phyloP scores from a whole-genome alignment of 1,140 invertebrate species.

The Pentalonia nigronervosa region DNA sequence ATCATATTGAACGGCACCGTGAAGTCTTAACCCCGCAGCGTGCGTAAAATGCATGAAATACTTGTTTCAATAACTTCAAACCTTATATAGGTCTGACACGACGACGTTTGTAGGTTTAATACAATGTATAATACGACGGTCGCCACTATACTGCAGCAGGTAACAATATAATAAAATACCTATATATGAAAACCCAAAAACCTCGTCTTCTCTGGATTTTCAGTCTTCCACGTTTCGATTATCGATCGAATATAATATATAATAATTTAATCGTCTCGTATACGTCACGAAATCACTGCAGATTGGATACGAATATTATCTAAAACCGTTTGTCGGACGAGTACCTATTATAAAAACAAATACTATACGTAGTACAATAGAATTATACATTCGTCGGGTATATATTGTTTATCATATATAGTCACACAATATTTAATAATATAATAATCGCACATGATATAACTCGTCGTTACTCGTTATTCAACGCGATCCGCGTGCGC shows the following conservation, averaged over 20 bases:
- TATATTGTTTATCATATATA: not conserved
- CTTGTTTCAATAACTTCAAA: conserved; percentile 23
- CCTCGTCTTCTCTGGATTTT: not conserved
- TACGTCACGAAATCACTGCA: not conserved
- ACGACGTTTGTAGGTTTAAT: not conserved
- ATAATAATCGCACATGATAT: not conserved
- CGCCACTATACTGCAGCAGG: not conserved
- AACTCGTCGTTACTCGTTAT: not conserved
- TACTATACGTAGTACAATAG: not conserved
- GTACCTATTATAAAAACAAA: not conserved
- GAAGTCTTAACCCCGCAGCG: conserved; percentile 11
- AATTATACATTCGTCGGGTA: not conserved
- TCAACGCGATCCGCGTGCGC: not conserved
- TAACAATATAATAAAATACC: not conserved
- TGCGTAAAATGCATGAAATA: conserved; percentile 35
- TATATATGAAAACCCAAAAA: not conserved
- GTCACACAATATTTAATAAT: not conserved
- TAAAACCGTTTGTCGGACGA: not conserved
- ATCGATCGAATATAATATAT: not conserved
- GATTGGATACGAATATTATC: not conserved
- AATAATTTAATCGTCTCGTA: not conserved
- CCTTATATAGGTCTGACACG: not conserved
- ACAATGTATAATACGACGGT: not conserved
- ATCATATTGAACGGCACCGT: not conserved
- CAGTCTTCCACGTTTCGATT: not conserved